Percentiles rank a stretch among this genome's conserved stretches.
phyloP scores from a whole-genome alignment of 2,113 vertebrate genomes.

The Puffinus mauretanicus region DNA sequence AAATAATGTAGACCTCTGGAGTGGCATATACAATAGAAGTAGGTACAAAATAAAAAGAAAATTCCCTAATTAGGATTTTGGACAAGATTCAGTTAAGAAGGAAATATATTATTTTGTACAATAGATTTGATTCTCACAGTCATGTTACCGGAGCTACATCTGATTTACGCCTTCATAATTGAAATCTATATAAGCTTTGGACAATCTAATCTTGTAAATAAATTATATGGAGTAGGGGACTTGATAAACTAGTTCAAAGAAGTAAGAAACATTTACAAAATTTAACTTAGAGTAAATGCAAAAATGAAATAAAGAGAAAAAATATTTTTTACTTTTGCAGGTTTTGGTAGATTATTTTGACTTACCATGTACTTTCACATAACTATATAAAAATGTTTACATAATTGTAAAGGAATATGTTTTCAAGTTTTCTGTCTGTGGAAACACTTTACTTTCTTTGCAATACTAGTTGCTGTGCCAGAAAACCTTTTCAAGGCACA shows the following conservation, averaged over 20 bases:
- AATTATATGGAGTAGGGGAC: not conserved
- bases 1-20: not conserved
- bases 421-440: not conserved
- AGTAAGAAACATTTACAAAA: not conserved
- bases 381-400: not conserved
- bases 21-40: not conserved
- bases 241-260: not conserved
- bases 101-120: not conserved
- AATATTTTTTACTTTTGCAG: not conserved
- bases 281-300: not conserved
- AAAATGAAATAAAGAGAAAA: not conserved
- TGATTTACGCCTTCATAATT: not conserved
- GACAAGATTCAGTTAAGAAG: not conserved
- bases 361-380: not conserved
- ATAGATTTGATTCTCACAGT: not conserved
- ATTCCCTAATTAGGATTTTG: not conserved
- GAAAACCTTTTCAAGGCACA: not conserved
- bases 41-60: not conserved
- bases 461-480: not conserved
- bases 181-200: not conserved
- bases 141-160: not conserved
- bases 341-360: not conserved
- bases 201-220: not conserved
- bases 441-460: not conserved
- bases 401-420: not conserved